Conservation (phyloP, 2,797 vertebrate genomes). For the Poecilia gillii region DNA sequence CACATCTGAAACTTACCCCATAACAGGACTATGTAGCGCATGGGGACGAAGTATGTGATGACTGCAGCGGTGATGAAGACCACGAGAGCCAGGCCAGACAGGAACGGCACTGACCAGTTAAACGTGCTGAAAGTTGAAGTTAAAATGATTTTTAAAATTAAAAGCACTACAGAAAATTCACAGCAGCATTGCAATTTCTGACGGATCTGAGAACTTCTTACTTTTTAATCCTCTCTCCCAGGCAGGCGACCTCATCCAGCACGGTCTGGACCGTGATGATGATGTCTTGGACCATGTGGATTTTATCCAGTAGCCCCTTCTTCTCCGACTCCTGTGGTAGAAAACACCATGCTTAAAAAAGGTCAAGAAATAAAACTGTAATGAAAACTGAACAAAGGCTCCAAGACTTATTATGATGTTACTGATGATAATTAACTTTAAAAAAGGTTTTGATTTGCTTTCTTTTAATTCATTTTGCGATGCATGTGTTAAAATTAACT, state of each 20-base stretch:
- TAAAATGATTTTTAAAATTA: not conserved
- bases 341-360: constrained; percentile 5
- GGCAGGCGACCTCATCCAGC: constrained; percentile 88
- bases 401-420: not conserved
- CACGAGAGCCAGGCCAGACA: constrained; percentile 89
- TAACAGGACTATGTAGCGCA: constrained; percentile 92
- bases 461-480: not conserved
- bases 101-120: constrained; percentile 97
- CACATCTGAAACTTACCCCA: constrained; percentile 90
- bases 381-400: not conserved
- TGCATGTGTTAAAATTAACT: not conserved
- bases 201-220: constrained; percentile 69
- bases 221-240: constrained; percentile 98
- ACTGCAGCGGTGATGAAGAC: constrained; percentile 82
- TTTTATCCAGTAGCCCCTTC: constrained; percentile 91
- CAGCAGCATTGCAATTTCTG: not conserved
- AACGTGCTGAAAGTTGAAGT: constrained; percentile 84
- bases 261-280: constrained; percentile 91
- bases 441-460: not conserved
- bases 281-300: constrained; percentile 96
- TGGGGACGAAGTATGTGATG: constrained; percentile 86
- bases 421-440: not conserved
- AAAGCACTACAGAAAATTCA: not conserved
- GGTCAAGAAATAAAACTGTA: not conserved
- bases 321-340: constrained; percentile 88